phyloP scores from a whole-genome alignment of 2,797 vertebrate genomes.

The Sarcophilus harrisii region DNA sequence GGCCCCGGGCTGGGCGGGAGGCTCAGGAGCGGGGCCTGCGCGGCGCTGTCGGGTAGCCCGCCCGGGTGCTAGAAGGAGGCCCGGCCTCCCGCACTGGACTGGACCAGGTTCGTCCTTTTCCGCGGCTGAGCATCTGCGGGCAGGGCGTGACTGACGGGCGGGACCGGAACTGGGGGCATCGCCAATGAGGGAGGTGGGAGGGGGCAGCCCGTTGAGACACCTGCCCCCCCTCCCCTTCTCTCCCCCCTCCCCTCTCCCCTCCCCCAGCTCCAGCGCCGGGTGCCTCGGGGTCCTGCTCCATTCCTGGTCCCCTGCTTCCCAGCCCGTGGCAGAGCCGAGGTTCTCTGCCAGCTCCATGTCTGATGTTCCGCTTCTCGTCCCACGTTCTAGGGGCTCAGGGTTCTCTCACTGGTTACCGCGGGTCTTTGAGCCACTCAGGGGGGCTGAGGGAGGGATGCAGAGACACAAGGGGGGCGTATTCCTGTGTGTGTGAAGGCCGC shows the following conservation, averaged over 20 bases:
- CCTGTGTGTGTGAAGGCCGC: neutral
- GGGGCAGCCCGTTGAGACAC: neutral
- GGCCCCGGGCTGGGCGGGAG: neutral
- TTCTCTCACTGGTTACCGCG: neutral
- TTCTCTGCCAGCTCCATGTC: neutral
- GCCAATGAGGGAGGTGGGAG: neutral
- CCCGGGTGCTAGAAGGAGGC: no score
- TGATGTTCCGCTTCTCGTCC: neutral
- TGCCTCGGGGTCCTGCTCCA: neutral
- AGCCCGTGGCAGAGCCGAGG: fast-evolving
- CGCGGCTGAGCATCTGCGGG: neutral
- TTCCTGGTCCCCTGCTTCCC: neutral
- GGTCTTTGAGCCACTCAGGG: neutral
- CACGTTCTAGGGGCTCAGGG: neutral
- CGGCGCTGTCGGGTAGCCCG: no score
- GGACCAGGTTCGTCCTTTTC: neutral
- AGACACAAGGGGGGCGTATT: neutral
- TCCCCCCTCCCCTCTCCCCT: neutral
- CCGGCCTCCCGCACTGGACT: no score
- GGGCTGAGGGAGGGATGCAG: neutral
- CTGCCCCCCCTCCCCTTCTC: neutral
- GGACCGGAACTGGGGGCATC: neutral
- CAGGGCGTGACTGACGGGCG: neutral
- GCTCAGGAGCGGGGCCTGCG: no score
- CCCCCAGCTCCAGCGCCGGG: neutral